Evolutionary conservation across 2,113 vertebrate species (phyloP).

Genomic region (Nannospalax galili): DNA sequence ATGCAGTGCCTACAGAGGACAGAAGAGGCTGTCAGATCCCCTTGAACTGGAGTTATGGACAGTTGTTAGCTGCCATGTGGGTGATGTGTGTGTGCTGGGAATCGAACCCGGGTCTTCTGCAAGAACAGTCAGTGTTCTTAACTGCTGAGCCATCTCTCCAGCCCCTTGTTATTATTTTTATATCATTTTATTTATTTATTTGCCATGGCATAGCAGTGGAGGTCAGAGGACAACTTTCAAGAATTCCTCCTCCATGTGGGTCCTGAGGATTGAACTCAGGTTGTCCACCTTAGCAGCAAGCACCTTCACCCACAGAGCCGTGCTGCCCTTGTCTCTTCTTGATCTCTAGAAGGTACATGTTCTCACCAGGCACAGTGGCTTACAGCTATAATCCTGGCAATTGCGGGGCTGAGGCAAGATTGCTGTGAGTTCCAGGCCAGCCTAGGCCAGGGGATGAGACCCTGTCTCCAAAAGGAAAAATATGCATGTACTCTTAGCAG

Average conservation of each 20-base stretch:
- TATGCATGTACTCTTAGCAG: not conserved
- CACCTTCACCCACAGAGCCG: not conserved
- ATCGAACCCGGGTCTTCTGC: too few species aligned
- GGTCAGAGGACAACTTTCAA: not conserved
- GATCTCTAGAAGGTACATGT: not conserved
- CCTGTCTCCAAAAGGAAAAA: not conserved
- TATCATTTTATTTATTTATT: too few species aligned
- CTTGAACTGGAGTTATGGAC: too few species aligned
- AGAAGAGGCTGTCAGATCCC: too few species aligned
- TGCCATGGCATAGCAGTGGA: too few species aligned
- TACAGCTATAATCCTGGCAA: not conserved
- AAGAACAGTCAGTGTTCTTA: too few species aligned
- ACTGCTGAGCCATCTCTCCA: too few species aligned
- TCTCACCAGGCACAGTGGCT: not conserved
- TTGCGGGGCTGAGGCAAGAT: not conserved
- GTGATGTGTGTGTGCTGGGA: too few species aligned
- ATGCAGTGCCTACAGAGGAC: too few species aligned
- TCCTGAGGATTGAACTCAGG: not conserved
- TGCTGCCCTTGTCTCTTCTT: not conserved
- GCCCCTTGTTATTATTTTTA: too few species aligned
- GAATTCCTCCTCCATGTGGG: not conserved
- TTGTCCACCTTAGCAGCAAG: not conserved
- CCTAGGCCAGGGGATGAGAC: not conserved
- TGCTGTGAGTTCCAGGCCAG: not conserved
- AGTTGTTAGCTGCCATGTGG: too few species aligned